A percentile compares a stretch with the other conserved stretches of the same genome.
Conservation (phyloP, 2,888 invertebrate species). For the Synergus japonicus region DNA sequence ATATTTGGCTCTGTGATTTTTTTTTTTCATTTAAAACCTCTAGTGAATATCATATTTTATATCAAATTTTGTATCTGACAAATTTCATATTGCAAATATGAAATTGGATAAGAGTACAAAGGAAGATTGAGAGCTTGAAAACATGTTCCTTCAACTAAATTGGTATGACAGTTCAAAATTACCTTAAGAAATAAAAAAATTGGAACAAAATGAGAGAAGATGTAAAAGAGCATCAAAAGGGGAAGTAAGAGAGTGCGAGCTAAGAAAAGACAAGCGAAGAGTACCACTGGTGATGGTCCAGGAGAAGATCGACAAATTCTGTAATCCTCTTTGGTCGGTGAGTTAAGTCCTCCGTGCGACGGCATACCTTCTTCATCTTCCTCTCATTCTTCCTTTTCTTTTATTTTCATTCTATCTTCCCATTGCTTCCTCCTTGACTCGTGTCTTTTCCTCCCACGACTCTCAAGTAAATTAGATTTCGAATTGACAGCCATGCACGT, state of each 20-base stretch:
- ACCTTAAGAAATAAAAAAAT: background rate
- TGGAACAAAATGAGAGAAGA: constrained; percentile 40
- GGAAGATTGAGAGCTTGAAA: background rate
- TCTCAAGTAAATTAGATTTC: constrained; percentile 70
- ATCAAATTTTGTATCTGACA: too few species aligned
- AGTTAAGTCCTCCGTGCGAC: constrained; percentile 74
- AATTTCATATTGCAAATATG: background rate
- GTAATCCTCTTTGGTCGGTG: constrained; percentile 77
- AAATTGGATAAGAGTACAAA: background rate
- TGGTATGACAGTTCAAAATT: background rate
- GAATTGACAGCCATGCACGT: constrained; percentile 61
- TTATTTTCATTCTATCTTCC: constrained; percentile 53
- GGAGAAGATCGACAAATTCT: constrained; percentile 53
- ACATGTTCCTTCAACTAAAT: background rate
- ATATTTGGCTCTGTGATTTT: too few species aligned
- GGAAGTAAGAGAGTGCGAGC: constrained; percentile 37
- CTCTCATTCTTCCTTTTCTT: constrained; percentile 63
- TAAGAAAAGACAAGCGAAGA: constrained; percentile 31
- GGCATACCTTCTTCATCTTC: constrained; percentile 66
- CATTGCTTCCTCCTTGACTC: constrained; percentile 43
- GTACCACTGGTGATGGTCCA: constrained; percentile 25
- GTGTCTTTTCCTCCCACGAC: constrained; percentile 65
- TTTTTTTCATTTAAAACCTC: too few species aligned
- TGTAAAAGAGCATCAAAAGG: background rate
- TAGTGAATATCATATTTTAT: too few species aligned